Conservation (phyloP, 2,888 invertebrate genomes). For the Plagodis pulveraria region DNA sequence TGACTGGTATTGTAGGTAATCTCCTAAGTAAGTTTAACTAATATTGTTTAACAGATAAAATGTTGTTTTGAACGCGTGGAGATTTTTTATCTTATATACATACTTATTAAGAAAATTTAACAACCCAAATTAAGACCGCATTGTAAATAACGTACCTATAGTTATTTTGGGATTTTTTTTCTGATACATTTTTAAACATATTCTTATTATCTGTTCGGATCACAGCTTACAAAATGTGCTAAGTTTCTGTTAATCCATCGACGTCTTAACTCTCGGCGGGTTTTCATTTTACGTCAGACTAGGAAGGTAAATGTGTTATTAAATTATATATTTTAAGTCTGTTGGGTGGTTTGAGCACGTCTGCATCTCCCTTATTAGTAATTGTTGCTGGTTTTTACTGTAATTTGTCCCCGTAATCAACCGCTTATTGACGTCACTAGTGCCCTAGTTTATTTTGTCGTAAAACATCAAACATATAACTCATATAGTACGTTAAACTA, state of each 20-base stretch:
- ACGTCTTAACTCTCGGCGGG: not conserved
- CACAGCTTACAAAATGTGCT: too few species aligned
- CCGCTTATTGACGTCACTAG: conserved; percentile 27
- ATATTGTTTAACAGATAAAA: too few species aligned
- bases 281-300: not conserved
- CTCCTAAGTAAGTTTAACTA: too few species aligned
- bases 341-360: not conserved
- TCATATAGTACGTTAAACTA: not conserved
- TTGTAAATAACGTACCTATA: too few species aligned
- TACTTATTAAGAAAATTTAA: too few species aligned
- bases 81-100: too few species aligned
- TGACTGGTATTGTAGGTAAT: too few species aligned
- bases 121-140: too few species aligned
- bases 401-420: conserved; percentile 7
- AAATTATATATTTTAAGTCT: not conserved
- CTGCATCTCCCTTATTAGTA: not conserved
- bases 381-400: not conserved
- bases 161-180: too few species aligned
- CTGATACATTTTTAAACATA: too few species aligned
- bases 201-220: too few species aligned
- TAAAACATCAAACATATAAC: not conserved
- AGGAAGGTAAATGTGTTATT: not conserved
- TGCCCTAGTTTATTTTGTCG: conserved; percentile 21
- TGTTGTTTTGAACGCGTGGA: too few species aligned
- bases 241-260: not conserved